phyloP scores from a whole-genome alignment of 2,888 invertebrate species.

The Xestia xanthographa region DNA sequence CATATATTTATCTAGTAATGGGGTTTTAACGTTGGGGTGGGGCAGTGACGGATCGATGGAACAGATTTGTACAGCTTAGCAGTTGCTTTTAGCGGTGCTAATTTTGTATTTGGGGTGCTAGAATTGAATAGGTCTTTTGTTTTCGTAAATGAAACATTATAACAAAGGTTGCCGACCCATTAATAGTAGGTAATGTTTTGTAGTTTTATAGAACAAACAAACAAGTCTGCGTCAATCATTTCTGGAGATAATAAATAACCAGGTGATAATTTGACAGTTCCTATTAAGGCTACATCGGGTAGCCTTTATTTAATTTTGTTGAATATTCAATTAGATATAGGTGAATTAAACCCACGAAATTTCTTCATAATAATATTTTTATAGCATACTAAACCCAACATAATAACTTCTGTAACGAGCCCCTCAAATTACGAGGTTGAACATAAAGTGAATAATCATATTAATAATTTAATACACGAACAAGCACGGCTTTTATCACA shows the following conservation, averaged over 20 bases:
- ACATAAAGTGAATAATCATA: constrained; percentile 31
- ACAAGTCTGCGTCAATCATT: not conserved
- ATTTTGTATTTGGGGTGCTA: constrained; percentile 37
- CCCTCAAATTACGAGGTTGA: constrained; percentile 32
- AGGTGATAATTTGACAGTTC: not conserved
- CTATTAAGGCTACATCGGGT: not conserved
- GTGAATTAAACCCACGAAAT: constrained; percentile 15
- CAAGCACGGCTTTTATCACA: constrained; percentile 18
- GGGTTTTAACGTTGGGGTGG: constrained; percentile 84
- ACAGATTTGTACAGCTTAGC: constrained; percentile 65
- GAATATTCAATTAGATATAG: constrained; percentile 21
- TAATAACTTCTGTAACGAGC: constrained; percentile 31
- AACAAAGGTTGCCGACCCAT: not conserved
- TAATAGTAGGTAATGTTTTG: not conserved
- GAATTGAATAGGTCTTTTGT: not conserved
- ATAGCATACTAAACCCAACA: constrained; percentile 27
- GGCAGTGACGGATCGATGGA: constrained; percentile 75
- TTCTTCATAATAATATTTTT: constrained; percentile 36
- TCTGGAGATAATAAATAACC: not conserved
- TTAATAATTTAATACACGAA: constrained; percentile 8
- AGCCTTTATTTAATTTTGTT: not conserved
- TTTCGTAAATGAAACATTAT: not conserved
- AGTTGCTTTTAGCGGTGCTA: constrained; percentile 68
- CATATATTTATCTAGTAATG: constrained; percentile 88
- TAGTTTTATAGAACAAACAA: not conserved